Evolutionary conservation across 2,797 vertebrate species (phyloP).

Genomic region (Sternotherus odoratus): DNA sequence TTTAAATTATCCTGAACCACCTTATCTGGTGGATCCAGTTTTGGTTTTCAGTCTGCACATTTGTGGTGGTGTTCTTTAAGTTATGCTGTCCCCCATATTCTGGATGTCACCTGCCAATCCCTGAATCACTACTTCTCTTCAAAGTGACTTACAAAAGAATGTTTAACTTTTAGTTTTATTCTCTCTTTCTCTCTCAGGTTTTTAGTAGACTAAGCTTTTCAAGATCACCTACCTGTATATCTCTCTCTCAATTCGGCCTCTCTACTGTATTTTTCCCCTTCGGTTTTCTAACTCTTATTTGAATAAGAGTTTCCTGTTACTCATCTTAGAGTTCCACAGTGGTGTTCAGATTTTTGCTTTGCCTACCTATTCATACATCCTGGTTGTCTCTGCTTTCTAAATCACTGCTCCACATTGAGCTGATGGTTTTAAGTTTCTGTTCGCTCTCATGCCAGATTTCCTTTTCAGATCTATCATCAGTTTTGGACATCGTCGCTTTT

Average conservation of each 20-base stretch:
- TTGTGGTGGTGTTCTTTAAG: neutral
- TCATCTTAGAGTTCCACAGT: neutral
- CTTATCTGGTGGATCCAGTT: neutral
- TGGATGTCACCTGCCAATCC: neutral
- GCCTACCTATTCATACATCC: neutral
- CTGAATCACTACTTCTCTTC: neutral
- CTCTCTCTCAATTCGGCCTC: neutral
- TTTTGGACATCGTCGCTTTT: neutral
- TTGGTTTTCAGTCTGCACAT: neutral
- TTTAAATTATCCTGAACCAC: neutral
- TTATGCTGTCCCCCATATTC: neutral
- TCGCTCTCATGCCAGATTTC: neutral
- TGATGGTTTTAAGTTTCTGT: neutral
- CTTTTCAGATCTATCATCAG: neutral
- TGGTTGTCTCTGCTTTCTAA: neutral
- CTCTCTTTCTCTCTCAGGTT: neutral
- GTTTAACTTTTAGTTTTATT: neutral
- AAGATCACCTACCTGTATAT: neutral
- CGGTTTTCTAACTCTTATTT: neutral
- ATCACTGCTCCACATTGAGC: neutral
- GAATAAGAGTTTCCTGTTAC: neutral
- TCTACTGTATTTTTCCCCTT: rapidly evolving
- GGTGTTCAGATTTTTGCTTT: neutral
- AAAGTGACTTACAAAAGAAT: neutral
- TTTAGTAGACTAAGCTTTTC: neutral